Evolutionary conservation across 2,797 vertebrate genomes (phyloP), one percentile per base, ranked within the genome.

Genomic region (Hafferia zeledoni): DNA sequence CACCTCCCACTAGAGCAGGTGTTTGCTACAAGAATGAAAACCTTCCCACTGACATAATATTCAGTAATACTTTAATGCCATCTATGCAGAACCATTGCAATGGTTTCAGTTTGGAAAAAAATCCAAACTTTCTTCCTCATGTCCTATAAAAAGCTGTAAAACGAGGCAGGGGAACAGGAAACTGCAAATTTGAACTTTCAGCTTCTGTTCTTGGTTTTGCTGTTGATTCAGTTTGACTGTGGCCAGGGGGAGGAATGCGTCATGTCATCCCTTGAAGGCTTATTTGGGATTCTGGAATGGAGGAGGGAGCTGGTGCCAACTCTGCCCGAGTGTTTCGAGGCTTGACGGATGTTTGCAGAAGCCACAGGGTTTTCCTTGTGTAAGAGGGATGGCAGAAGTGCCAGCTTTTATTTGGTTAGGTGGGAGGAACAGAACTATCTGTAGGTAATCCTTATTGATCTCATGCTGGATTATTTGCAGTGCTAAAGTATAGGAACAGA

Each of bases 221-320:
- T 79, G 44, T 91, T 85, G 72, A 82, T 89, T 92, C 65, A 14
- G 30, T 83, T 79, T 92, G 94, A 87, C 88, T 92, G 94, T 89
- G 86, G 74, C 76, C 50, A 2, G n/a, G 72, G 89, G 68, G 31
- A 68, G 65, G 90, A 95, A 75, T 61, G 81, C 7, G 3, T 95
- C 74, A 59, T 13, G 37, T 82, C 65, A 75, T 69, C 57, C 57
- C 60, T 60, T 12, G 10, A 14, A 70, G 82, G 84, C 71, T 96
- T 61, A n/a, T 83, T 86, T 87, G 71, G 81, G 86, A 79, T 83
- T 37, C 72, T 92, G 75, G 17, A 64, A n/a, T n/a, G 87, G 80
- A 76, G 90, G 78, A 94, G 83, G 76, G 81, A 95, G 81, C 86
- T 71, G 69, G 37, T 93, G 87, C 93, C 90, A 93, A 15, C 87